Base-by-base conservation (phyloP, 2,113 vertebrate species). In the Anguilla japonica region DNA sequence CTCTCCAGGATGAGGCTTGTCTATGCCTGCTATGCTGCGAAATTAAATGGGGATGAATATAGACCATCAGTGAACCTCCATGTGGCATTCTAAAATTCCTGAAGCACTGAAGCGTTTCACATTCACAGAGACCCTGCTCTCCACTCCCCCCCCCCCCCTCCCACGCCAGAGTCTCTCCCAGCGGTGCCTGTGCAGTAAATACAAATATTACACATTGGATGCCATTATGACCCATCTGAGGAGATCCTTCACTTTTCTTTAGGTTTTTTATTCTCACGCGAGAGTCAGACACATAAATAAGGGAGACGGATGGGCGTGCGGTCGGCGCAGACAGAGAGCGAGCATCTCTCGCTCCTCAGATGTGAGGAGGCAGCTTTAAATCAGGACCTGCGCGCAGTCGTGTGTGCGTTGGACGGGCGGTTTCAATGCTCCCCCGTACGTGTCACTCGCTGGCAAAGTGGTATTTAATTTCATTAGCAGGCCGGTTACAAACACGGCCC, bases 161-260 rank as follows among this genome's bases (percentile, higher is more conserved):
- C 11, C 78, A 60, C 20, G 22, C 85, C 29, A 20, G 39, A 40
- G 46, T 26, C 79, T 22, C 79, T 63, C 79, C 85, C 79, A 14
- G 5, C 50, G 5, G 40, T 67, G 60, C 16, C 46, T 63, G 79
- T 18, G 9, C 79, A 22, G 79, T 41, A 41, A 82, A 67, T 67
- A 81, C 85, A 86, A 86, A 81, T 79, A 86, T 82, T 46, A 86
- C 79, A 67, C 79, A 63, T 86, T 46, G 81, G 34, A 71, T 81
- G 79, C 57, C 53, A 86, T 86, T 86, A 67, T 82, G 79, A 86
- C 56, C 85, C 85, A 67, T 86, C 79, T 81, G 50, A 60, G 79
- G 56, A 86, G 79, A 86, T 56, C 84, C 75, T 81, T n/a, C 78
- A 57, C 78, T 85, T 43, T 16, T 85, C 18, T 2, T 78, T 40